Conservation (phyloP, 2,797 vertebrate species). For the Carduelis carduelis region DNA sequence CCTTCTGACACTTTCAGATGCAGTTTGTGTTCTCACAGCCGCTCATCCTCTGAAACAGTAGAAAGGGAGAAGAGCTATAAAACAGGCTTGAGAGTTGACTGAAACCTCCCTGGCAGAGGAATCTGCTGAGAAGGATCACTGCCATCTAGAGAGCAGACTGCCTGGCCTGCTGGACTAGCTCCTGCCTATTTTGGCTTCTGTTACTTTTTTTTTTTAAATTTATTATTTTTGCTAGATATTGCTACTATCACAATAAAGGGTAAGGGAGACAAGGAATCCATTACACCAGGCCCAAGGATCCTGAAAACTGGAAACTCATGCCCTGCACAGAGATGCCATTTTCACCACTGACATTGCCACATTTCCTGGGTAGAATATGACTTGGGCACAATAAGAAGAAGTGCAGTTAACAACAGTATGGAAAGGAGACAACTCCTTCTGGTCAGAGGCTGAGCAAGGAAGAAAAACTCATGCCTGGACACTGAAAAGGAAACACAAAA, state of each 20-base stretch:
- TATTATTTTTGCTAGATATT: background rate
- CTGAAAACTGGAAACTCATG: accelerated
- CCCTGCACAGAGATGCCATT: background rate
- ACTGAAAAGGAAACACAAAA: background rate
- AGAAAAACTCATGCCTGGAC: background rate
- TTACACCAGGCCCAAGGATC: accelerated
- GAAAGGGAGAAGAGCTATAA: background rate
- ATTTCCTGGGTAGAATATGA: background rate
- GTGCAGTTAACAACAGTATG: background rate
- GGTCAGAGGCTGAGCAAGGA: background rate
- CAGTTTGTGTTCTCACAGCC: background rate
- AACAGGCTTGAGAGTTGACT: background rate
- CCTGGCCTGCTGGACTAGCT: background rate
- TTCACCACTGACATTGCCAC: background rate
- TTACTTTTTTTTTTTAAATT: too few species aligned
- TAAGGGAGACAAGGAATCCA: background rate
- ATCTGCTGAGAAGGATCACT: background rate
- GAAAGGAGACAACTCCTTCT: background rate
- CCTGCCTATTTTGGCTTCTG: background rate
- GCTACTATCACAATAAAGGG: background rate
- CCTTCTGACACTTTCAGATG: background rate
- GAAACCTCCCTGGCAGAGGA: background rate
- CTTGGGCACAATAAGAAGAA: background rate
- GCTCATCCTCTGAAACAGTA: background rate
- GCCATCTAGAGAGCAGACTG: background rate